Conservation (phyloP, 1,140 invertebrate species). For the Ips nitidus region DNA sequence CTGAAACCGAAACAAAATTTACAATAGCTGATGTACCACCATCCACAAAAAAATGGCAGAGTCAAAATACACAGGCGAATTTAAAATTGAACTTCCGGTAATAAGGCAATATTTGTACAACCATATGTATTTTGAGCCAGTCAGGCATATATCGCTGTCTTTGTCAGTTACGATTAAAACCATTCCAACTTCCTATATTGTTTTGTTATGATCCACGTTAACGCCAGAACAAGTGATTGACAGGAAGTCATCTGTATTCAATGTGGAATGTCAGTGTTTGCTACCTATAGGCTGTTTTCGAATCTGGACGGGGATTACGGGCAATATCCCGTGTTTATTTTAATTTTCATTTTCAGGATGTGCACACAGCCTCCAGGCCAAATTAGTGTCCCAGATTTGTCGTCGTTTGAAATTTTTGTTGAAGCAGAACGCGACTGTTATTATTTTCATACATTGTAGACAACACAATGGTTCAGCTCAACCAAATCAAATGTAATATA, state of each 20-base stretch:
- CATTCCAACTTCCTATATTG: conserved; percentile 18
- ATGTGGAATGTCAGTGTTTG: conserved; percentile 33
- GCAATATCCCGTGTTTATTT: conserved; percentile 38
- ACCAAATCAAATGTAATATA: too few species aligned
- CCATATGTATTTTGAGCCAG: conserved; percentile 19
- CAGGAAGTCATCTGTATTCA: conserved; percentile 36
- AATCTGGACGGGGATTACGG: conserved; percentile 29
- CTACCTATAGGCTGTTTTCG: conserved; percentile 33
- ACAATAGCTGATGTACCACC: too few species aligned
- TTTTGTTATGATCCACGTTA: conserved; percentile 23
- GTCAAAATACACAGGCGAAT: background rate
- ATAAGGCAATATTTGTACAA: conserved; percentile 18
- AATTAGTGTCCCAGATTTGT: conserved; percentile 28
- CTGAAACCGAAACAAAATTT: too few species aligned
- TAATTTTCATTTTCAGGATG: conserved; percentile 35
- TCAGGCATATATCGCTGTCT: conserved; percentile 19
- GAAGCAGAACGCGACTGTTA: too few species aligned
- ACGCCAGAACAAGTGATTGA: conserved; percentile 24
- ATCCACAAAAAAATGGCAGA: too few species aligned
- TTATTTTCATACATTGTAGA: too few species aligned
- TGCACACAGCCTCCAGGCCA: conserved; percentile 27
- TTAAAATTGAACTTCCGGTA: conserved; percentile 10
- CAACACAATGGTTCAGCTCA: too few species aligned
- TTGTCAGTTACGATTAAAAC: conserved; percentile 19
- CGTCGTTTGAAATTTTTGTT: too few species aligned